Percentiles rank a stretch among this genome's conserved stretches.
These are phyloP conservation scores for Mus musculus DNA, from an alignment of 2,113 vertebrate genomes.

Conservation along the genomic window DNA sequence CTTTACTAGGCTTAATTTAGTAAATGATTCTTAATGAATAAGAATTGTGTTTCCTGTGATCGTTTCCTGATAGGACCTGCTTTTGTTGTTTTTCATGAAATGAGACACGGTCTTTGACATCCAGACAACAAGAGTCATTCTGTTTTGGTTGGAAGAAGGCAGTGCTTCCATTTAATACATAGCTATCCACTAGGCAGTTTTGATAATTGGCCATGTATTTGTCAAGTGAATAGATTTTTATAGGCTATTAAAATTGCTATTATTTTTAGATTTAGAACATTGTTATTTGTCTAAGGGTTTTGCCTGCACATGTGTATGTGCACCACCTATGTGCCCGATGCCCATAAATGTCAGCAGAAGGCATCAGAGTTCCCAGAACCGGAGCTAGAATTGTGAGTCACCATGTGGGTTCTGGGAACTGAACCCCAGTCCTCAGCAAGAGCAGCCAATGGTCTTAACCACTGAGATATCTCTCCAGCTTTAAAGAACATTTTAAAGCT, in stretches of 20 bases:
- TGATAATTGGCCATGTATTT: constrained; percentile 18
- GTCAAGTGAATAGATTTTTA: constrained; percentile 13
- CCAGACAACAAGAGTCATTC: not conserved
- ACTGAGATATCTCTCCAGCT: not conserved
- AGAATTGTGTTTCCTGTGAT: not conserved
- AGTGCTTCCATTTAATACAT: too few species aligned
- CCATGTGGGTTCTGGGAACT: not conserved
- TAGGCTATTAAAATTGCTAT: not conserved
- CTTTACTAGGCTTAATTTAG: constrained; percentile 39
- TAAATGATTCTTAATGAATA: constrained; percentile 41
- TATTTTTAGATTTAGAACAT: not conserved
- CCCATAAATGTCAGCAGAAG: not conserved
- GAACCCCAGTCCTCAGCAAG: not conserved
- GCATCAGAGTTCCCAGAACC: too few species aligned
- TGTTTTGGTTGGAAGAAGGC: constrained; percentile 20
- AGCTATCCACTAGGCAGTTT: not conserved
- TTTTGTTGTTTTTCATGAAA: constrained; percentile 53
- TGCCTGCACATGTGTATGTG: not conserved
- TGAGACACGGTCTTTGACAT: not conserved
- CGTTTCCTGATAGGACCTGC: not conserved
- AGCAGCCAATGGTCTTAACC: not conserved
- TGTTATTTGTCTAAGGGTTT: not conserved
- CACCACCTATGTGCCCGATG: not conserved
- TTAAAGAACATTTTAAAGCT: constrained; percentile 37
- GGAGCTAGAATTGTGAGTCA: not conserved